A percentile compares a stretch with the other conserved stretches of the same genome.
Conservation (phyloP, 2,113 vertebrate species). For the Paradoxurus hermaphroditus region DNA sequence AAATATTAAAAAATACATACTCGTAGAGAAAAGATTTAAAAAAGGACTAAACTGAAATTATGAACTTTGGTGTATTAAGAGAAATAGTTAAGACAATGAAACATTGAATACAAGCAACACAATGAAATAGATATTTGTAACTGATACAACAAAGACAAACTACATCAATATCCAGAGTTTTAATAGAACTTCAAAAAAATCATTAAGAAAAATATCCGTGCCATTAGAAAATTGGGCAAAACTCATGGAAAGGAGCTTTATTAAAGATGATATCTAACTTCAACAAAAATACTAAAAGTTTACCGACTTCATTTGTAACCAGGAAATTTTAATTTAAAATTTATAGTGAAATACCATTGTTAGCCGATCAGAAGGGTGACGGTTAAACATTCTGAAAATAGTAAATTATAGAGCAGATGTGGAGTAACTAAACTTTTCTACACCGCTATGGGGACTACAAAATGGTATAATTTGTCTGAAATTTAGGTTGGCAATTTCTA, state of each 20-base stretch:
- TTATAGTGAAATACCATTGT: background rate
- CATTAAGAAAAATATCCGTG: background rate
- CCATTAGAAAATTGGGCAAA: background rate
- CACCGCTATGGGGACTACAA: background rate
- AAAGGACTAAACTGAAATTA: background rate
- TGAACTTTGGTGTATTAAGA: background rate
- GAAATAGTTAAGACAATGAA: background rate
- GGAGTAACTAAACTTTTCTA: background rate
- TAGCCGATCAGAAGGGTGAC: background rate
- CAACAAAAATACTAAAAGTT: background rate
- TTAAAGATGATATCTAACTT: background rate
- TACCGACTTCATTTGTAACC: background rate
- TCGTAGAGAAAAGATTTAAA: background rate
- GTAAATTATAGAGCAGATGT: background rate
- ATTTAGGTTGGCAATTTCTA: background rate
- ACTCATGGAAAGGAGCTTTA: background rate
- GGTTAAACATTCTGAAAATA: background rate
- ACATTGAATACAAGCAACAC: background rate
- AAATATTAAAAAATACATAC: background rate
- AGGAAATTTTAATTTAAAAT: background rate
- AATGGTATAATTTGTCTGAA: background rate
- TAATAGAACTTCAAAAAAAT: background rate
- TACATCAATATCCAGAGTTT: background rate
- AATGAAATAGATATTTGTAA: background rate
- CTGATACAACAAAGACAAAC: background rate